Percentiles rank a stretch among this genome's conserved stretches.
phyloP scores from a whole-genome alignment of 1,140 invertebrate genomes.

The Eulimnadia texana region DNA sequence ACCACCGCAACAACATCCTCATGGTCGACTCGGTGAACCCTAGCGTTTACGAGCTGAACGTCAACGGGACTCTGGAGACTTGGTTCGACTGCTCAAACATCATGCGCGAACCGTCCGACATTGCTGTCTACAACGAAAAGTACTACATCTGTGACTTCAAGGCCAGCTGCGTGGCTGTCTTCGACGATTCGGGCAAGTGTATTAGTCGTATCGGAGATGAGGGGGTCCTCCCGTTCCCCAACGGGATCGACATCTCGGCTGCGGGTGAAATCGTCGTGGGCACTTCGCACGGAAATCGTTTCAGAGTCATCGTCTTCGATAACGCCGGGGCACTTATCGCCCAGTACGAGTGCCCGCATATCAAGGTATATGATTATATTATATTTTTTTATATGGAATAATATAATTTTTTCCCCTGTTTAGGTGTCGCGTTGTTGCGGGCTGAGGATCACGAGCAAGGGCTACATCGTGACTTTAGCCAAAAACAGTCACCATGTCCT shows the following conservation, averaged over 20 bases:
- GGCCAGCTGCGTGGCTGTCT: conserved; percentile 71
- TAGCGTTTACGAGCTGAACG: conserved; percentile 84
- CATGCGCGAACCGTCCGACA: conserved; percentile 93
- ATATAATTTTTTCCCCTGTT: background rate
- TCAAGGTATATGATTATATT: conserved; percentile 70
- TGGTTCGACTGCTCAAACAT: conserved; percentile 96
- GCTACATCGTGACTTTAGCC: conserved; percentile 89
- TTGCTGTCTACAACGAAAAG: conserved; percentile 82
- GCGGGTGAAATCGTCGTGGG: conserved; percentile 90
- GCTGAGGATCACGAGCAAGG: conserved; percentile 89
- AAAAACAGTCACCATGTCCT: conserved; percentile 97
- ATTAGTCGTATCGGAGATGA: conserved; percentile 85
- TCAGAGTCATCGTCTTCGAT: conserved; percentile 87
- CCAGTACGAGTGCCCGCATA: conserved; percentile 90
- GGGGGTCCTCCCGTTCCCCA: conserved; percentile 90
- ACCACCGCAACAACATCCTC: conserved; percentile 76
- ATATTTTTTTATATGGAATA: too few species aligned
- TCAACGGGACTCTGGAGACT: conserved; percentile 71
- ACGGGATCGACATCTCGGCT: conserved; percentile 93
- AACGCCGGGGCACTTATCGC: conserved; percentile 71
- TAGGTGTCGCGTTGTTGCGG: conserved; percentile 75
- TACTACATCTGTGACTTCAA: conserved; percentile 97
- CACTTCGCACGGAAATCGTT: conserved; percentile 92
- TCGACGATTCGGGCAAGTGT: conserved; percentile 79
- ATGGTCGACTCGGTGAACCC: conserved; percentile 94